Base-by-base conservation (phyloP, 2,113 vertebrate species). In the Mustelus asterias region DNA sequence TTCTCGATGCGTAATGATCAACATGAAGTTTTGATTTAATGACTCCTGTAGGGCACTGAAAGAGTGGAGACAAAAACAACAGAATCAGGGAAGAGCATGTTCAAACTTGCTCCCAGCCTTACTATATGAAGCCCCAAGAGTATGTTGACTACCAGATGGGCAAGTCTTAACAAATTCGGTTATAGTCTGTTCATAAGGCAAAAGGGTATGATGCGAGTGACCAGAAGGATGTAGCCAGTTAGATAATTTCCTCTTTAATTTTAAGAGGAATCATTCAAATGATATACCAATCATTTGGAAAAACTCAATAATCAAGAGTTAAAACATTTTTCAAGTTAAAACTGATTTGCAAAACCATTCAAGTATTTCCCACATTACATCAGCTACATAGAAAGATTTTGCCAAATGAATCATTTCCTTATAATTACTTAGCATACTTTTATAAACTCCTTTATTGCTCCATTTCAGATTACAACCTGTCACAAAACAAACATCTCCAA, bases 11-110 rank as follows among this genome's bases (percentile, higher is more conserved):
- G 98, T 99, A 98, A 99, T 98, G 96, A 99, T 98, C 97, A 99
- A 98, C 98, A 99, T 98, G 98, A 98, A 99, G 98, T 98, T 99
- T 97, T 99, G 99, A 98, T 98, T 99, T 98, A 99, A 98, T 97
- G 98, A 98, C 97, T 99, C 99, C 97, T 98, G 98, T 96, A 98
- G 98, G 98, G 98, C 98, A 97, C 99, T 99, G 98, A 97, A 97
- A 97, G 97, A 97, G 97, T 97, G 97, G 97, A 97, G 97, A 98
- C 97, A 98, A 97, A 98, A 98, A 97, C 97, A 98, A 98, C 97
- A 97, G 97, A 98, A 98, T 98, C 97, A 98, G 97, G 97, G 97
- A 97, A 96, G 97, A 98, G 98, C 99, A 98, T 98, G 99, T 98
- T 97, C 97, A 96, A 98, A 98, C 99, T 98, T 98, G 99, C 97